Evolutionary conservation across 2,888 invertebrate species (phyloP), one percentile per base, ranked within the genome.

Genomic region (Philhelius pedissequus): DNA sequence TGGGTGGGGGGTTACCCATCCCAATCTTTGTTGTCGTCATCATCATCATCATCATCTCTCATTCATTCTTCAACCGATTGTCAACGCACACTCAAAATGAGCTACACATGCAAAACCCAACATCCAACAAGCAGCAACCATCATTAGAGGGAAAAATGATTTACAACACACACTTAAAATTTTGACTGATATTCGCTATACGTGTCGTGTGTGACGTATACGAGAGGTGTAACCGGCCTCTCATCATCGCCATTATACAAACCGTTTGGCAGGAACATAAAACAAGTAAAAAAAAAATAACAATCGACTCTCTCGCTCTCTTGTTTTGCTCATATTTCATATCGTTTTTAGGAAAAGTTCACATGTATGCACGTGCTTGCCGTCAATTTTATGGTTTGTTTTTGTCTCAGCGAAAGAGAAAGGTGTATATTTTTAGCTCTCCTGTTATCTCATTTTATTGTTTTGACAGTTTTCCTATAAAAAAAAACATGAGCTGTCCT

Each of bases 241-340:
- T 84, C 84, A 84, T 80, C 84, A 84, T 80, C 84, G 84, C 84
- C 80, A 84, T 84, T 80, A 84, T 84, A 84, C 79, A 71, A 64
- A 79, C 66, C 70, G 66, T 74, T 32, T 32, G 76, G 58, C 68
- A 73, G 58, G 70, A 70, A 54, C 68, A 83, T 81, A 80, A 79
- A 82, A 79, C n/a, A n/a, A n/a, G n/a, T n/a, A 73, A 82, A 78
- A 77, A 77, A 76, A 80, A 76, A 79, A 79, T 70, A 74, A 54
- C 48, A 78, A 25, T 79, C 66, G 70, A 66, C 60, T 84, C 66
- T 84, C 84, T 84, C 84, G 71, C 84, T 84, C 80, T 84, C 32
- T 25, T 88, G 88, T 90, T 89, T 88, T 89, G 89, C 89, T 89
- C 88, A 88, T 89, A 89, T 89, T 87, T 90, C 88, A 89, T 89